phyloP scores from a whole-genome alignment of 2,888 invertebrate genomes.

The Synergus japonicus region DNA sequence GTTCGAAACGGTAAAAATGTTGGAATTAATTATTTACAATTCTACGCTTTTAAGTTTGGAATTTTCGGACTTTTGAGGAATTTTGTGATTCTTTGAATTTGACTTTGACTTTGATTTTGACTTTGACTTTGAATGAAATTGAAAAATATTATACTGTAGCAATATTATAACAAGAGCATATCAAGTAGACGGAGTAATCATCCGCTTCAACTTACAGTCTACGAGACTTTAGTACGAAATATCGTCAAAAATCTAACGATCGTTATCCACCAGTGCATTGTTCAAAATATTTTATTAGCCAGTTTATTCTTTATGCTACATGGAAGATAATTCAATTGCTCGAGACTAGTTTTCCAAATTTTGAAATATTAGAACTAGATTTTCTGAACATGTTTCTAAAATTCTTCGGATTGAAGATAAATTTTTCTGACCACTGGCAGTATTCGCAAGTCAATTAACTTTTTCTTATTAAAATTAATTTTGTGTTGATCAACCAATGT shows the following conservation, averaged over 20 bases:
- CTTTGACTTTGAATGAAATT: not conserved
- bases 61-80: not conserved
- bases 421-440: conserved; percentile 42
- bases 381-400: not conserved
- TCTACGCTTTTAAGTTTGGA: not conserved
- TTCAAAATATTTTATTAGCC: not conserved
- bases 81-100: not conserved
- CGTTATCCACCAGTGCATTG: conserved; percentile 14
- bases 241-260: not conserved
- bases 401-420: not conserved
- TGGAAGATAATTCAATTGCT: not conserved
- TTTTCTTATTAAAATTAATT: not conserved
- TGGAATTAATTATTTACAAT: not conserved
- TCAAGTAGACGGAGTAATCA: conserved; percentile 31
- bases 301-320: not conserved
- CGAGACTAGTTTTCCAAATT: conserved; percentile 9
- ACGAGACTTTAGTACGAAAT: conserved; percentile 2
- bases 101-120: not conserved
- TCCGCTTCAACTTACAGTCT: conserved; percentile 32
- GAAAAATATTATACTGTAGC: conserved; percentile 6
- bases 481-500: not conserved
- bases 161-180: conserved; percentile 25
- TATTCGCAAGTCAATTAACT: conserved; percentile 60
- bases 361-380: conserved; percentile 22
- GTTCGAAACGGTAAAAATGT: too few species aligned